phyloP scores from a whole-genome alignment of 53 echinoderm and acorn worm species.

The Holothuria scabra region DNA sequence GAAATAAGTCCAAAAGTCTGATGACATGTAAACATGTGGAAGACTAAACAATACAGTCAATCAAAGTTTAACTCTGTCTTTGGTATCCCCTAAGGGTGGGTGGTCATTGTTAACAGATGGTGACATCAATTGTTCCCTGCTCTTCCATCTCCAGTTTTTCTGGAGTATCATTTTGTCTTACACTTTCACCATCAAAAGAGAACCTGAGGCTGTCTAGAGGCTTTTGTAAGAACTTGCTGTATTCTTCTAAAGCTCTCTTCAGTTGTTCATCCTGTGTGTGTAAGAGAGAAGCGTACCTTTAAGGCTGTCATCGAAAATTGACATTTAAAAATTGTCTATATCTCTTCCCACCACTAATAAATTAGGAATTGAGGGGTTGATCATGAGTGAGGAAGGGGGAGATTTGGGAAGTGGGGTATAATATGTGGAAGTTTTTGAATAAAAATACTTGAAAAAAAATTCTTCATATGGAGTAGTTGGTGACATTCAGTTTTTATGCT shows the following conservation, averaged over 20 bases:
- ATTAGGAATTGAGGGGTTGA: too few relatives aligned
- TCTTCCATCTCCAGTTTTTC: conserved; percentile 77
- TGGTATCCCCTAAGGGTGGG: neutral
- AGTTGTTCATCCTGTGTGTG: neutral
- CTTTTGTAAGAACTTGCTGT: conserved; percentile 50
- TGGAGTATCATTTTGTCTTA: conserved; percentile 66
- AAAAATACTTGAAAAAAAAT: too few relatives aligned
- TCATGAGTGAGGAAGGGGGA: too few relatives aligned
- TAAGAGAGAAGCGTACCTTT: too few relatives aligned
- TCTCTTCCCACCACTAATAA: too few relatives aligned
- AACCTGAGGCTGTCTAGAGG: conserved; percentile 62
- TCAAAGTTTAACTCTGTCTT: neutral
- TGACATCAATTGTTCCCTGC: conserved; percentile 69
- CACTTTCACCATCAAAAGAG: conserved; percentile 76
- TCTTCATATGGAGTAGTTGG: too few relatives aligned
- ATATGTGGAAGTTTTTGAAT: too few relatives aligned
- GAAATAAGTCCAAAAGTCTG: neutral
- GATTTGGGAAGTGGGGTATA: too few relatives aligned
- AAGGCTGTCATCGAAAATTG: too few relatives aligned
- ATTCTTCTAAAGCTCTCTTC: conserved; percentile 57
- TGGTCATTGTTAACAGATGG: conserved; percentile 2
- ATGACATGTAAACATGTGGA: too few relatives aligned
- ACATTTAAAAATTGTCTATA: too few relatives aligned
- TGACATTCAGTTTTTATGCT: too few relatives aligned
- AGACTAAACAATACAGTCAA: neutral